These are phyloP conservation scores for Prosopocoilus inquinatus DNA, from an alignment of 2,888 invertebrate genomes.

Conservation along the genomic window DNA sequence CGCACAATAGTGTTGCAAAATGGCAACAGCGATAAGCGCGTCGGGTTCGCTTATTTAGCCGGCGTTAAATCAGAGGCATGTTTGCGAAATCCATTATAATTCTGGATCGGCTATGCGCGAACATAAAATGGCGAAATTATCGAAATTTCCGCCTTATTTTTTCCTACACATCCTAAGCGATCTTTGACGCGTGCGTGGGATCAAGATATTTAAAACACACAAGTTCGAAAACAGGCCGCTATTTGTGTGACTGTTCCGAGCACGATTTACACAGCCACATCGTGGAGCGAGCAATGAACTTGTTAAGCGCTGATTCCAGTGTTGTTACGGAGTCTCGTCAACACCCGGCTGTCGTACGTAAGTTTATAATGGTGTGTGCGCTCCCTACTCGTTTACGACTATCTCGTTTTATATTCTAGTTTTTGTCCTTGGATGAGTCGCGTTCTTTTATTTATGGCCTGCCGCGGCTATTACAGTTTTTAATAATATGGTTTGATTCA, in stretches of 20 bases:
- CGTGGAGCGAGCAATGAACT: slow-evolving; percentile 45
- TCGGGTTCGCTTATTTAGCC: too few relatives aligned
- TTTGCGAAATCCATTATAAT: too few relatives aligned
- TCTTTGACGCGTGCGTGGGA: background rate
- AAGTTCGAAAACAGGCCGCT: background rate
- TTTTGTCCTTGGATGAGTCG: slow-evolving; percentile 14
- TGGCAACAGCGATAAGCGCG: too few relatives aligned
- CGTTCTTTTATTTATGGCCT: background rate
- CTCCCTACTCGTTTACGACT: slow-evolving; percentile 1
- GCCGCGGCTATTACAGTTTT: background rate
- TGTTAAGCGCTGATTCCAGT: slow-evolving; percentile 19
- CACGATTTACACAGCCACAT: slow-evolving; percentile 43
- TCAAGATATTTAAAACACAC: background rate
- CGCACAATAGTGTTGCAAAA: too few relatives aligned
- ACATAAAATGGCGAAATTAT: too few relatives aligned
- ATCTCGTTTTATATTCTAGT: slow-evolving; percentile 11
- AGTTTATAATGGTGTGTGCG: background rate
- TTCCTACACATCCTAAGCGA: background rate
- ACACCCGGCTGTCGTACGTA: background rate
- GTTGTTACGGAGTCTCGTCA: background rate
- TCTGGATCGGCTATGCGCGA: too few relatives aligned
- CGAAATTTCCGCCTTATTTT: too few relatives aligned
- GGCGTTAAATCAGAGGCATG: too few relatives aligned
- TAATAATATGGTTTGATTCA: too few relatives aligned
- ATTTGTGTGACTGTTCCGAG: slow-evolving; percentile 29